Evolutionary conservation across 2,113 vertebrate genomes (phyloP).

Genomic region (Circaetus cinerascens): DNA sequence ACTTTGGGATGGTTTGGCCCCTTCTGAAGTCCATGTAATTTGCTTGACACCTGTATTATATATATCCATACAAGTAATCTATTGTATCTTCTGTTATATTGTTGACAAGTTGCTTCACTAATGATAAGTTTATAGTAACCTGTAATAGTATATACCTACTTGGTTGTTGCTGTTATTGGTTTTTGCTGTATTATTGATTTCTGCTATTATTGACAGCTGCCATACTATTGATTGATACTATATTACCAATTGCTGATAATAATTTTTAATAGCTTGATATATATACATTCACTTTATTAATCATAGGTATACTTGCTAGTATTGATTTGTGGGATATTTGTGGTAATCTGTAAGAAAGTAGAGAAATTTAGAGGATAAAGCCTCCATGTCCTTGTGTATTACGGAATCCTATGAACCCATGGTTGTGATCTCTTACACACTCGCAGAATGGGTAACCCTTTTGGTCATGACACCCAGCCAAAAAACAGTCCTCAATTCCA

Average conservation of each 20-base stretch:
- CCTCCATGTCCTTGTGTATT: not conserved
- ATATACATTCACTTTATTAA: not conserved
- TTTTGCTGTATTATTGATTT: not conserved
- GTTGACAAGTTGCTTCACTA: not conserved
- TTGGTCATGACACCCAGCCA: not conserved
- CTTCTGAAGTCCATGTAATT: not conserved
- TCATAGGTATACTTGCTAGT: not conserved
- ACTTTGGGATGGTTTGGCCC: not conserved
- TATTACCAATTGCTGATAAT: not conserved
- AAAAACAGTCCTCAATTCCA: not conserved
- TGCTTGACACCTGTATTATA: accelerated
- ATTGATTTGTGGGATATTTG: not conserved
- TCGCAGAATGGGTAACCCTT: not conserved
- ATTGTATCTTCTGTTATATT: not conserved
- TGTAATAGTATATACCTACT: not conserved
- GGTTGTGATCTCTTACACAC: not conserved
- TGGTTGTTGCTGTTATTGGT: not conserved
- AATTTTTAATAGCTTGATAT: not conserved
- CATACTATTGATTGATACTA: not conserved
- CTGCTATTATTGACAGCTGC: not conserved
- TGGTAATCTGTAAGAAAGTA: not conserved
- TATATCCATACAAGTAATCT: not conserved
- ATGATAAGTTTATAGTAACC: not conserved
- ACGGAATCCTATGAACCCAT: not conserved
- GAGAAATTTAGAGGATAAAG: not conserved